phyloP scores from a whole-genome alignment of 2,888 invertebrate species.

The Lasioglossum villosulum region DNA sequence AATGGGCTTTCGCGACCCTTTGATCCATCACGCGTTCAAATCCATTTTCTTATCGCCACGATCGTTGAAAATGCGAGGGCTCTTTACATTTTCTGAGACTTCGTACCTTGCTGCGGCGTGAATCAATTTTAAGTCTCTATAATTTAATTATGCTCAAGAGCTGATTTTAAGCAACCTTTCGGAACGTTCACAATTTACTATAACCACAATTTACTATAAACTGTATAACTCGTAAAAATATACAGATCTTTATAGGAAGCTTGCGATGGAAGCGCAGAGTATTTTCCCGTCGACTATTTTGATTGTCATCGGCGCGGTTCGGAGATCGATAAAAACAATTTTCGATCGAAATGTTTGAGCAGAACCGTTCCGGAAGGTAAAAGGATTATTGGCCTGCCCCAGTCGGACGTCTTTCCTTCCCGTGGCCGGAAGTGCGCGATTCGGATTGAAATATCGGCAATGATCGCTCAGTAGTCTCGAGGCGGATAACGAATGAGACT shows the following conservation, averaged over 20 bases:
- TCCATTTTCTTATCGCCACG: background rate
- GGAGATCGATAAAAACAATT: background rate
- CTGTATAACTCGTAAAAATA: no score
- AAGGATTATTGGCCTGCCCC: constrained; percentile 1
- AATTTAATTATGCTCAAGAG: no score
- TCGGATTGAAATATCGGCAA: constrained; percentile 63
- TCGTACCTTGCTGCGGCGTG: background rate
- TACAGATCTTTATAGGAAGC: background rate
- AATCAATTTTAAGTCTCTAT: background rate
- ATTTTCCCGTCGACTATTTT: background rate
- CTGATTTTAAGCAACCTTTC: no score
- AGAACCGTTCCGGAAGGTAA: background rate
- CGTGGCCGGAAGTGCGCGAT: background rate
- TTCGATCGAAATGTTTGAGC: background rate
- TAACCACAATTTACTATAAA: no score
- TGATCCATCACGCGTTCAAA: constrained; percentile 53
- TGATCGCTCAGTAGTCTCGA: constrained; percentile 39
- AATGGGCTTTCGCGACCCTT: constrained; percentile 40
- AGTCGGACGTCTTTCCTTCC: background rate
- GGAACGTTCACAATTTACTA: no score
- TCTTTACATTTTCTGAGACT: background rate
- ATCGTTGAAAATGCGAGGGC: background rate
- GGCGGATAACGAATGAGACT: constrained; percentile 67
- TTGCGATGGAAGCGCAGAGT: background rate
- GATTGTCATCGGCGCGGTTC: background rate